A percentile compares a stretch with the other conserved stretches of the same genome.
These are phyloP conservation scores for Neoitamus cyanurus DNA, from an alignment of 2,888 invertebrate genomes.

Conservation along the genomic window DNA sequence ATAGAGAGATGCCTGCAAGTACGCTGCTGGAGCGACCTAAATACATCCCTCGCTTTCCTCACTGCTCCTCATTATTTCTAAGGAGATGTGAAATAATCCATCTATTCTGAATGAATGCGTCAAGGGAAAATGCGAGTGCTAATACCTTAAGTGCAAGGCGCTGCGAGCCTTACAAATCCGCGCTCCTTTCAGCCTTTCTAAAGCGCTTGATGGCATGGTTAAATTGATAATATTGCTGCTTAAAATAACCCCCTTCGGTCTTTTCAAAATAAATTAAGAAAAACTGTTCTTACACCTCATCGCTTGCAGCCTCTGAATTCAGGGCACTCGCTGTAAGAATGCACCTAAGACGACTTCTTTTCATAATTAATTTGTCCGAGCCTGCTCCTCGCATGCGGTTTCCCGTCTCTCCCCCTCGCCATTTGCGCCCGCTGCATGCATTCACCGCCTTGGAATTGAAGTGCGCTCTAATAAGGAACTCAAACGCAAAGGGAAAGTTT, in stretches of 20 bases:
- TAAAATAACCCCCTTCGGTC: neutral
- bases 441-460: neutral
- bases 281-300: neutral
- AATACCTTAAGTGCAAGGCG: neutral
- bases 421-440: neutral
- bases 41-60: neutral
- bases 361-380: constrained; percentile 1
- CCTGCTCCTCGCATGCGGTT: neutral
- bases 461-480: constrained; percentile 20
- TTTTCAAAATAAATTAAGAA: neutral
- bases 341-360: neutral
- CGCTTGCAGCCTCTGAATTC: neutral
- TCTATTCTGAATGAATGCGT: neutral
- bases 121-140: neutral
- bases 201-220: neutral
- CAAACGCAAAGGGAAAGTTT: constrained; percentile 9
- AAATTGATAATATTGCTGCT: constrained; percentile 15
- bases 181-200: neutral
- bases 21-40: neutral
- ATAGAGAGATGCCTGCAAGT: neutral
- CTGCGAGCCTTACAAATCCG: neutral
- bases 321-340: neutral
- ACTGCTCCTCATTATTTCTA: neutral
- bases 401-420: neutral
- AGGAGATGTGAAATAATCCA: neutral